A percentile compares a stretch with the other conserved stretches of the same genome.
Conservation (phyloP, 2,888 invertebrate genomes). For the Orthosia gracilis region DNA sequence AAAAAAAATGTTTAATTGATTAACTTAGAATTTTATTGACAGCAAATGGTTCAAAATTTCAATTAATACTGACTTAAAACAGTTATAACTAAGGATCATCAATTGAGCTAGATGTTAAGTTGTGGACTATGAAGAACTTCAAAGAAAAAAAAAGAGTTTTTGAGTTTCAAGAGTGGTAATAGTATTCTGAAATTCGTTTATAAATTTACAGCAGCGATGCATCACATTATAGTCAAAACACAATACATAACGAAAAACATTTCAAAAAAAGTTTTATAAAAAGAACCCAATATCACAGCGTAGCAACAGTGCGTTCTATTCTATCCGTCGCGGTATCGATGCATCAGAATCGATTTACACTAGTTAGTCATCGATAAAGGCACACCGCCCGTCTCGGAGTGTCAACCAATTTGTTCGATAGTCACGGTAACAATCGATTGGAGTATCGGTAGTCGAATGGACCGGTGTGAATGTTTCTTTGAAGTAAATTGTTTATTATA, state of each 20-base stretch:
- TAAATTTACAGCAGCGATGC: no score
- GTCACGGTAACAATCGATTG: conserved; percentile 74
- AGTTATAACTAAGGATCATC: no score
- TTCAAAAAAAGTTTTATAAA: not conserved
- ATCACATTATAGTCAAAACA: not conserved
- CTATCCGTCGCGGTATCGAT: conserved; percentile 75
- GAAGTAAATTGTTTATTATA: conserved; percentile 20
- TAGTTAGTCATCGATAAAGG: conserved; percentile 78
- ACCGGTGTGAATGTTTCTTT: conserved; percentile 49
- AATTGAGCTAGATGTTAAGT: no score
- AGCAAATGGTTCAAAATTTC: no score
- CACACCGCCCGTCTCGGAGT: conserved; percentile 73
- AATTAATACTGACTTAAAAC: no score
- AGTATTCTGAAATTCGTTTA: no score
- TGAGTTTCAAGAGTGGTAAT: no score
- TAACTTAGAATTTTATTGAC: no score
- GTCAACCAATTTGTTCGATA: conserved; percentile 79
- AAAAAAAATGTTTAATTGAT: no score
- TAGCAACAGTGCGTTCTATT: conserved; percentile 39
- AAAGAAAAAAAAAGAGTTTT: no score
- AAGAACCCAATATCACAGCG: conserved; percentile 23
- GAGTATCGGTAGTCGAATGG: conserved; percentile 60
- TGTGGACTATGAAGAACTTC: no score
- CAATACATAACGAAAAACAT: not conserved
- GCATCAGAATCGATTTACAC: conserved; percentile 80